Evolutionary conservation across 1,140 invertebrate genomes (phyloP).

Genomic region (Cherax quadricarinatus): DNA sequence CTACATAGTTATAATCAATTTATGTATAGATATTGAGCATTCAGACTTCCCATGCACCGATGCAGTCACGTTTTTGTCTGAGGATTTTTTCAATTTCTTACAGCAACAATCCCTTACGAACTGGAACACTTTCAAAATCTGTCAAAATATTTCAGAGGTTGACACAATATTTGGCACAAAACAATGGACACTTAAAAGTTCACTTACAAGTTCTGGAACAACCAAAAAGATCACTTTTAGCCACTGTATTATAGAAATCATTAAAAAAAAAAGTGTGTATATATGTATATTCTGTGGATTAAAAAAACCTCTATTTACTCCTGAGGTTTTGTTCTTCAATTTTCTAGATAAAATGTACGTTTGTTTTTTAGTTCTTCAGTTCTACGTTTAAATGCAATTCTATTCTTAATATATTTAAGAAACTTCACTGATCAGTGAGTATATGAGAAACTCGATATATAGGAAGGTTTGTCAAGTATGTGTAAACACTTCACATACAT

Average conservation of each 20-base stretch:
- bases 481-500: no score
- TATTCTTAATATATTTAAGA: no score
- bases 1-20: not conserved
- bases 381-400: not conserved
- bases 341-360: no score
- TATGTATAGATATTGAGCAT: constrained; percentile 43
- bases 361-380: not conserved
- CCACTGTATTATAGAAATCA: not conserved
- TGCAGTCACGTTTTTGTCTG: not conserved
- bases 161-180: constrained; percentile 40
- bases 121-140: not conserved
- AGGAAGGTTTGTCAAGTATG: no score
- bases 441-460: no score
- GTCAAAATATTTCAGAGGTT: constrained; percentile 1
- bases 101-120: not conserved
- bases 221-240: not conserved
- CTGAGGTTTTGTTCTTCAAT: no score
- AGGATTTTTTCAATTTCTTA: not conserved
- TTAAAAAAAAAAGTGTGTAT: no score
- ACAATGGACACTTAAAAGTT: not conserved
- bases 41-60: not conserved
- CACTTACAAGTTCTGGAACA: not conserved
- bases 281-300: no score
- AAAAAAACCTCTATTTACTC: no score
- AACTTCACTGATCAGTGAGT: no score